phyloP scores from a whole-genome alignment of 2,888 invertebrate species.

The Antheraea assamensis region DNA sequence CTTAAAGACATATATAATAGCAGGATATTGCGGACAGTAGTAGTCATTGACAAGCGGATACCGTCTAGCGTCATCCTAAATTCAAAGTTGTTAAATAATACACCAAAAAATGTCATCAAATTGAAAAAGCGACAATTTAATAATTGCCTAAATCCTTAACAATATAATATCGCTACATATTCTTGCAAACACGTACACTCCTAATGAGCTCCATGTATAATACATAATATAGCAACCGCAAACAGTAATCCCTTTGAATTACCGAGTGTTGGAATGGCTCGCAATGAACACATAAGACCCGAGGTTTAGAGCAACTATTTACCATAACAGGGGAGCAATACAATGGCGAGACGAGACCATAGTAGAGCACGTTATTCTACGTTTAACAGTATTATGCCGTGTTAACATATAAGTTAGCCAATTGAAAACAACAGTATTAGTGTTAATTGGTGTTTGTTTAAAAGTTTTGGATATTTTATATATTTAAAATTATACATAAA shows the following conservation, averaged over 20 bases:
- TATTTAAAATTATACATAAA: too few species aligned
- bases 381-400: background rate
- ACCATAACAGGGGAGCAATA: slow-evolving; percentile 70
- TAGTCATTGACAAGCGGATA: background rate
- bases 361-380: slow-evolving; percentile 8
- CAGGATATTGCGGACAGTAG: background rate
- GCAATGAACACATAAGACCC: slow-evolving; percentile 31
- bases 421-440: background rate
- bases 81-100: too few species aligned
- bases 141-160: background rate
- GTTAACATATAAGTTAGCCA: background rate
- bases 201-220: slow-evolving; percentile 23
- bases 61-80: background rate
- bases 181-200: background rate
- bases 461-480: too few species aligned
- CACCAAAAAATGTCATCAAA: too few species aligned
- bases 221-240: slow-evolving; percentile 31
- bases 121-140: background rate
- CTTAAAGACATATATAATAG: background rate
- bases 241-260: slow-evolving; percentile 51
- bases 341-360: slow-evolving; percentile 24
- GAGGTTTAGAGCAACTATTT: slow-evolving; percentile 61
- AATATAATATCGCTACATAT: too few species aligned
- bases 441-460: background rate
- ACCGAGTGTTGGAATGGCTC: slow-evolving; percentile 20